Conservation (phyloP, 2,888 invertebrate species). For the Brenthis daphne region DNA sequence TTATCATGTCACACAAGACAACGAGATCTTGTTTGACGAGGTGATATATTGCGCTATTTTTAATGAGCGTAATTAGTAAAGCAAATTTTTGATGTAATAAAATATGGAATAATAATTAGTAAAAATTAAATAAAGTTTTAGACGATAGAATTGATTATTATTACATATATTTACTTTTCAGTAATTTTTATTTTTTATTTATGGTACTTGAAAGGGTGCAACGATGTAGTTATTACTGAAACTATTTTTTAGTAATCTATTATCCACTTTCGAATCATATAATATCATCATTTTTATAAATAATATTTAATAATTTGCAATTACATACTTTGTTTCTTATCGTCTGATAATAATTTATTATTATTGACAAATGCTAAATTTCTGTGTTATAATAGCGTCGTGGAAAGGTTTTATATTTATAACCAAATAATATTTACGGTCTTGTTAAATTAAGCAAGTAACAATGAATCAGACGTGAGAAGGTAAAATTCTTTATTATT, state of each 20-base stretch:
- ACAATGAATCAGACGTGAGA: too few species aligned
- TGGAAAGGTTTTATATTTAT: conserved; percentile 14
- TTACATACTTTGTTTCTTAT: conserved; percentile 10
- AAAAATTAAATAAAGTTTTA: background rate
- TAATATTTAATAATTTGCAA: background rate
- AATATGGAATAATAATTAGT: conserved; percentile 6
- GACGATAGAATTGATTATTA: too few species aligned
- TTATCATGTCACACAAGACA: conserved; percentile 66
- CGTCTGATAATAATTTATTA: too few species aligned
- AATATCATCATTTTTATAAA: too few species aligned
- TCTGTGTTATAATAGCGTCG: conserved; percentile 3
- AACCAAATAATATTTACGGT: conserved; percentile 9
- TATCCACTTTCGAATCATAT: too few species aligned
- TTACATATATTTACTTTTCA: too few species aligned
- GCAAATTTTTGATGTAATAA: conserved; percentile 13
- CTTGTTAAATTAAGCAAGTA: background rate
- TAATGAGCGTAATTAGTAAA: conserved; percentile 52
- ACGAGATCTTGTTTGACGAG: conserved; percentile 58
- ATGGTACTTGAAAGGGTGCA: too few species aligned
- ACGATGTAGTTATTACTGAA: too few species aligned
- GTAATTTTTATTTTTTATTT: too few species aligned
- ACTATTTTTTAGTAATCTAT: too few species aligned
- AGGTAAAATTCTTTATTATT: too few species aligned
- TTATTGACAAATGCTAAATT: conserved; percentile 8
- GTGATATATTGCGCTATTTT: conserved; percentile 73